Evolutionary conservation across 1,140 invertebrate species (phyloP), one percentile per base, ranked within the genome.

Genomic region (Protaetia brevitarsis): DNA sequence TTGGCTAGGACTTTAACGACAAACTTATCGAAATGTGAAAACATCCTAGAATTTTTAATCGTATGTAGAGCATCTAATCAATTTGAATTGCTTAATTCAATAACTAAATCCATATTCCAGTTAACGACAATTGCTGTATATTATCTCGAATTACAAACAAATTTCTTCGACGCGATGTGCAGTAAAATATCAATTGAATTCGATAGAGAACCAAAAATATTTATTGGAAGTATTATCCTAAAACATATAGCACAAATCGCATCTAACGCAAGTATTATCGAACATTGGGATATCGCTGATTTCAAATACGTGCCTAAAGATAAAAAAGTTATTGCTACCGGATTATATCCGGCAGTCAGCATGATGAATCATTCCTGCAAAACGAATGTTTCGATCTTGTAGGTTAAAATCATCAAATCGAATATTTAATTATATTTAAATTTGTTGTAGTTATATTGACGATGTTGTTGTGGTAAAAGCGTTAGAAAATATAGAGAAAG

Each of bases 311-410:
- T 75, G 36, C 72, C 70, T 8, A 65, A 71, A 56, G 71, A 79
- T 58, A 83, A 91, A 74, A 81, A 85, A n/a, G 82, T 88, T 88
- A 80, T 92, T 34, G 92, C 89, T n/a, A 91, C 90, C 26, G 94
- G 89, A 0, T 92, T 95, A 73, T 96, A 92, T 80, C 91, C 92
- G 0, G 89, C 91, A n/a, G 88, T 89, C 7, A 92, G 91, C 73
- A 88, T 95, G 81, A 89, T 95, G 87, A 96, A 96, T 79, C 94
- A 96, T 81, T 92, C 92, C 10, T 96, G 94, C 77, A 86, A 92
- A 77, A 88, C 93, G 5, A 91, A 89, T 74, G 89, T 94, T 63
- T 88, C 90, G 64, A 89, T 88, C 69, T 89, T 88, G 89, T 92
- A 76, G 79, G 78, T 72, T 51, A 65, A 37, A 59, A 34, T n/a